Evolutionary conservation across 2,888 invertebrate species (phyloP).

Genomic region (Drosophila nigricruria): DNA sequence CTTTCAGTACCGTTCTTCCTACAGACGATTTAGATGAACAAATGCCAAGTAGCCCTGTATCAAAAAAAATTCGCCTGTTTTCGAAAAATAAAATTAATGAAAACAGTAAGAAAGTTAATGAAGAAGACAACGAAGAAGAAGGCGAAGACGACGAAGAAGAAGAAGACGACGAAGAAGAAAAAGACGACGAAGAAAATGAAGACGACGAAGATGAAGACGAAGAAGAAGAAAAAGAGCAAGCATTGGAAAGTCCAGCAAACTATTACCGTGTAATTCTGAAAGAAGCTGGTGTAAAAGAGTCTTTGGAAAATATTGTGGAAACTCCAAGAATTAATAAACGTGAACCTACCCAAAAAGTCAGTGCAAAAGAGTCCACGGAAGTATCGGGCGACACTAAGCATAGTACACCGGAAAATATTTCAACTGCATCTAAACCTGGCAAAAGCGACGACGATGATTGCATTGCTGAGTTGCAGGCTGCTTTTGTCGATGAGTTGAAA

Average conservation of each 20-base stretch:
- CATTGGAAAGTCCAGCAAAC: background rate
- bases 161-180: too few relatives aligned
- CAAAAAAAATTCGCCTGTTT: background rate
- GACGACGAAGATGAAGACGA: too few relatives aligned
- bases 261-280: too few relatives aligned
- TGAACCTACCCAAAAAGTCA: background rate
- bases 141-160: too few relatives aligned
- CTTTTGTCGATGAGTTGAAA: slow-evolving; percentile 51
- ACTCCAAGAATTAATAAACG: background rate
- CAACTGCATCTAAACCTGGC: background rate
- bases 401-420: background rate
- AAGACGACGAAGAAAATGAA: too few relatives aligned
- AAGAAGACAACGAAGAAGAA: too few relatives aligned
- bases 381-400: background rate
- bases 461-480: slow-evolving; percentile 42
- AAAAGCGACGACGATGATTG: slow-evolving; percentile 25
- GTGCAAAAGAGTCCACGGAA: background rate
- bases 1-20: background rate
- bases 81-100: background rate
- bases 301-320: background rate
- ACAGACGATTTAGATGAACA: background rate
- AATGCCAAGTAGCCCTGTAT: background rate
- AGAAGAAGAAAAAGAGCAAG: background rate
- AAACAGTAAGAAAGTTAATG: background rate
- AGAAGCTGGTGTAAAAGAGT: background rate